Base-by-base conservation (phyloP, 2,113 vertebrate genomes). In the Tamias sibiricus region DNA sequence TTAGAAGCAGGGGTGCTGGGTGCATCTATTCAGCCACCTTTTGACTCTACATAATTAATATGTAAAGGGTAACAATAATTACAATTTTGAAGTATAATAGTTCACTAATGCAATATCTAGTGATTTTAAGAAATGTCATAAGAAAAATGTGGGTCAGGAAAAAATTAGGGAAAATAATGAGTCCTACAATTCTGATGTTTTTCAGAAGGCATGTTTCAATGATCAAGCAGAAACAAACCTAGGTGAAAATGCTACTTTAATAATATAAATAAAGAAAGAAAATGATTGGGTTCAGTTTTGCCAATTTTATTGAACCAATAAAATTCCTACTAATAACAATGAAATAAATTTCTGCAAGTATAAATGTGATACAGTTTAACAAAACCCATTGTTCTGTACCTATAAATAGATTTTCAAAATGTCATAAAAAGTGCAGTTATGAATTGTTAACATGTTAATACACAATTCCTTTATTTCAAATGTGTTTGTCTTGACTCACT, bases 281-380 rank as follows among this genome's bases (percentile, higher is more conserved):
- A 96, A 82, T 11, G 30, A 93, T 86, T n/a, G 42, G 22, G 87
- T 84, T 94, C 81, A 75, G 76, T 98, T 98, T 99, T 98, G 98
- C 98, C 97, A 96, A 96, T 98, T 99, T 99, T 99, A 99, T 99
- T 99, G 98, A 99, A 99, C 98, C 98, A 98, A 99, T 98, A 98
- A 99, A 98, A 99, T 98, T 98, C 98, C 98, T 99, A 98, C 98
- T 97, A 98, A 98, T 98, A 99, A 99, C 98, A 99, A 98, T 97
- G 98, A 98, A 99, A 99, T 98, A 99, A 98, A 98, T 98, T 99
- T 99, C 98, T 98, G 98, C 98, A 98, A 98, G 98, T 99, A 99
- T 98, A 99, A 99, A 99, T 98, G 98, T 97, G 97, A 99, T 98
- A 98, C 98, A 99, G 98, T 98, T 99, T 99, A 99, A 98, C 98